phyloP scores from a whole-genome alignment of 2,113 vertebrate species.

The Natator depressus region DNA sequence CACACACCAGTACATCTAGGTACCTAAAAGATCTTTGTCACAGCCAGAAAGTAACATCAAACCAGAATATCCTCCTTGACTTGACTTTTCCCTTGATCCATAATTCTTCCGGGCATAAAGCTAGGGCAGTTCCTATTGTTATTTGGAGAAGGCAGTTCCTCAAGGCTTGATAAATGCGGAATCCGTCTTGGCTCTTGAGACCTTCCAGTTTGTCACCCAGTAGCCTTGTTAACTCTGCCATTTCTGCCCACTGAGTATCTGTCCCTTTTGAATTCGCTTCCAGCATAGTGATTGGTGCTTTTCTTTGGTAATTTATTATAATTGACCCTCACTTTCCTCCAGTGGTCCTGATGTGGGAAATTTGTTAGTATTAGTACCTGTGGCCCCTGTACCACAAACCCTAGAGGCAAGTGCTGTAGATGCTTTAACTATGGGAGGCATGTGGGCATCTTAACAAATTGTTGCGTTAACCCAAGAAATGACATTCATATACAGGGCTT shows the following conservation, averaged over 20 bases:
- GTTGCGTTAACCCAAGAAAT: too few relatives aligned
- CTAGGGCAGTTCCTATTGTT: background rate
- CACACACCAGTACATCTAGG: too few relatives aligned
- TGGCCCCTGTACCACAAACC: background rate
- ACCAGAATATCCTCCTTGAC: background rate
- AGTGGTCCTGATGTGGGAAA: background rate
- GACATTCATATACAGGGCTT: background rate
- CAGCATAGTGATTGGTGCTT: background rate
- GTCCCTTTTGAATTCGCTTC: background rate
- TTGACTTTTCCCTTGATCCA: background rate
- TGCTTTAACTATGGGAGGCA: background rate
- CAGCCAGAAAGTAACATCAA: background rate
- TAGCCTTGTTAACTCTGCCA: slow-evolving; percentile 17
- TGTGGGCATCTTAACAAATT: background rate
- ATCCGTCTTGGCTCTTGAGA: background rate
- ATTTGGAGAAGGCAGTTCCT: background rate
- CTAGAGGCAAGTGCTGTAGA: background rate
- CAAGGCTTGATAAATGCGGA: too few relatives aligned
- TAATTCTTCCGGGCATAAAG: background rate
- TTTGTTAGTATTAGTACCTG: background rate
- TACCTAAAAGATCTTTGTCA: background rate
- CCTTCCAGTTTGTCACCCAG: background rate
- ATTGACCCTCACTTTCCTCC: background rate
- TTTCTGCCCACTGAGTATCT: background rate
- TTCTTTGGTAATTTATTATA: slow-evolving; percentile 1